Evolutionary conservation across 2,888 invertebrate species (phyloP).

Genomic region (Antitype chi): DNA sequence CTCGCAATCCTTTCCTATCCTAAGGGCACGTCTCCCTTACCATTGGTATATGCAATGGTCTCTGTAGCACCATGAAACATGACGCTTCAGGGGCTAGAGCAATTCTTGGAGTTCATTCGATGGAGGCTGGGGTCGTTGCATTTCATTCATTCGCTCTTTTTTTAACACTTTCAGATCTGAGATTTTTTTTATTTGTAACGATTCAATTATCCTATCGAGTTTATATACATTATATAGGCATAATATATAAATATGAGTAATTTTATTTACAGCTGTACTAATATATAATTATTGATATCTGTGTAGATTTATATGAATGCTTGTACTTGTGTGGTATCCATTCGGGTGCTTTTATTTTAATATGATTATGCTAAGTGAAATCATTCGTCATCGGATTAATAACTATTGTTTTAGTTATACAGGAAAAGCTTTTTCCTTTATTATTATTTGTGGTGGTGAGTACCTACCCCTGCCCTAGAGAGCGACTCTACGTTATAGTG

Average conservation of each 20-base stretch:
- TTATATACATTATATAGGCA: background rate
- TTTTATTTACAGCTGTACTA: background rate
- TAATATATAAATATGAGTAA: background rate
- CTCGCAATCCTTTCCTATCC: too few species aligned
- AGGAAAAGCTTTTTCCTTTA: too few species aligned
- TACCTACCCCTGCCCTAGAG: background rate
- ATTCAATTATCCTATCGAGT: background rate
- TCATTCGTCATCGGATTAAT: background rate
- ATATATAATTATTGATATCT: background rate
- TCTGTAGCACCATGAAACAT: too few species aligned
- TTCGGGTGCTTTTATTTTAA: slow-evolving; percentile 18
- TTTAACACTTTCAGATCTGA: background rate
- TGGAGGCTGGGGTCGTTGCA: too few species aligned
- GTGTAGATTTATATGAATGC: slow-evolving; percentile 9
- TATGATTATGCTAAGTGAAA: slow-evolving; percentile 2
- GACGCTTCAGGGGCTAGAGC: too few species aligned
- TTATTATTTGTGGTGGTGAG: background rate
- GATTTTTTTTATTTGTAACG: background rate
- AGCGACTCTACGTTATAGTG: too few species aligned
- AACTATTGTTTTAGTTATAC: background rate
- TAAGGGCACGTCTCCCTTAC: too few species aligned
- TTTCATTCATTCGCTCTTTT: too few species aligned
- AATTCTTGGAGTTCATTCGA: too few species aligned
- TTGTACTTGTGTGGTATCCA: slow-evolving; percentile 38
- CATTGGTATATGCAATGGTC: too few species aligned